Conservation (phyloP, 23 tunicate species). For the Trididemnum clinides region DNA sequence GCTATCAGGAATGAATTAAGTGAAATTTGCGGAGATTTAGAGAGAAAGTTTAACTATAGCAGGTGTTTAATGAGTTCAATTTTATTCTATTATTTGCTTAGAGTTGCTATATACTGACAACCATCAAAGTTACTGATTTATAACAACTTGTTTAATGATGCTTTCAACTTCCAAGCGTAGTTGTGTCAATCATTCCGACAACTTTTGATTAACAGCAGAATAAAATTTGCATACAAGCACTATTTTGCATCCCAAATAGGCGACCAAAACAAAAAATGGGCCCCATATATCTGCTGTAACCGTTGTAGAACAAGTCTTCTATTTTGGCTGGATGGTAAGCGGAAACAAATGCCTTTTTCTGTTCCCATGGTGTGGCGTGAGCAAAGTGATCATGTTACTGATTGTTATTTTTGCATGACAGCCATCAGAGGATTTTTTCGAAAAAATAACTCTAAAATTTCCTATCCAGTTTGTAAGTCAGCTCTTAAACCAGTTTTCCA, state of each 20-base stretch:
- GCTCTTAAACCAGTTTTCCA: constrained; percentile 33
- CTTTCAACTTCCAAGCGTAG: too few relatives aligned
- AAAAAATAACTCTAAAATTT: constrained; percentile 25
- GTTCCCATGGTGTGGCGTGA: constrained; percentile 49
- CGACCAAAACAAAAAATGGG: constrained; percentile 42
- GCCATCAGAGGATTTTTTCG: constrained; percentile 27
- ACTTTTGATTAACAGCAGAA: constrained; percentile 32
- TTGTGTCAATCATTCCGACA: too few relatives aligned
- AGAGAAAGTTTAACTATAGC: too few relatives aligned
- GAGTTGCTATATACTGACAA: too few relatives aligned
- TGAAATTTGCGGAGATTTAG: too few relatives aligned
- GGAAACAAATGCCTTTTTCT: constrained; percentile 46
- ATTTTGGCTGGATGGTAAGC: constrained; percentile 41
- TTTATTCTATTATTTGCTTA: too few relatives aligned
- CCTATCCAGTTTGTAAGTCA: constrained; percentile 5
- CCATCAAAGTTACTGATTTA: too few relatives aligned
- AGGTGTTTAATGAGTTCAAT: too few relatives aligned
- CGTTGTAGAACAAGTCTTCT: constrained; percentile 54
- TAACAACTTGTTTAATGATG: too few relatives aligned
- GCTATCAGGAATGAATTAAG: too few relatives aligned
- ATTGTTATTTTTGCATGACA: constrained; percentile 37
- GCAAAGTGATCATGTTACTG: constrained; percentile 27
- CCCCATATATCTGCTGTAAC: constrained; percentile 52
- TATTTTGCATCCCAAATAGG: constrained; percentile 43
- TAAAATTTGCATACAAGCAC: constrained; percentile 46